These are phyloP conservation scores for Lytechinus variegatus DNA, from an alignment of 35 echinoderm and acorn worm species.

Conservation along the genomic window DNA sequence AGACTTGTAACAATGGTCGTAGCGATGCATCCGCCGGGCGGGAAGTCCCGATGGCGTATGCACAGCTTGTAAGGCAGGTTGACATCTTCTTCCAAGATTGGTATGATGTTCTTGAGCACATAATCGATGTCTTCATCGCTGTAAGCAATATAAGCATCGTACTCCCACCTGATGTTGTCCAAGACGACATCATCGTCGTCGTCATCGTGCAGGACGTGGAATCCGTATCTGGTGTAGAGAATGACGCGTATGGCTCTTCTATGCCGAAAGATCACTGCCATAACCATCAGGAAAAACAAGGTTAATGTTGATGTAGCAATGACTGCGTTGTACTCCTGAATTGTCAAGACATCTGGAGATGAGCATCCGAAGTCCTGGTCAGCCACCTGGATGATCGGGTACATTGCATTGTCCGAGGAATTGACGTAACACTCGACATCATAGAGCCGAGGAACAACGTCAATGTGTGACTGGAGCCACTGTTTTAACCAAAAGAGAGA, in stretches of 20 bases:
- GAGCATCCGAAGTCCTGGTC: constrained; percentile 43
- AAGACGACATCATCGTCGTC: constrained; percentile 16
- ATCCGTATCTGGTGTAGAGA: constrained; percentile 25
- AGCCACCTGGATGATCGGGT: constrained; percentile 19
- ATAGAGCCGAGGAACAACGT: not conserved
- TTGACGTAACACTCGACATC: constrained; percentile 39
- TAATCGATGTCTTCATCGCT: constrained; percentile 11
- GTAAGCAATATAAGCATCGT: constrained; percentile 29
- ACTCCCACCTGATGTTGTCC: constrained; percentile 23
- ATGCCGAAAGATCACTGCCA: not conserved
- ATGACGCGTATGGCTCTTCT: constrained; percentile 39
- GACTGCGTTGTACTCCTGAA: constrained; percentile 12
- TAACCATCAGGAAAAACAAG: not conserved
- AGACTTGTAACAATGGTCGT: constrained; percentile 39
- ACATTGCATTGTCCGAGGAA: not conserved
- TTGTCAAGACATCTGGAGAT: not conserved
- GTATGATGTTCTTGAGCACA: not conserved
- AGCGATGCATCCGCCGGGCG: constrained; percentile 43
- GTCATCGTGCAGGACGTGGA: constrained; percentile 23
- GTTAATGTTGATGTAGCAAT: not conserved
- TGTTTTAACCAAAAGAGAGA: constrained; percentile 48
- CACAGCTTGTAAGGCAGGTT: constrained; percentile 24
- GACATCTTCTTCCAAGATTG: constrained; percentile 2
- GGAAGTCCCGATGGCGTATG: constrained; percentile 55
- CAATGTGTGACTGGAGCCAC: constrained; percentile 39